Evolutionary conservation across 2,888 invertebrate species (phyloP), one percentile per base, ranked within the genome.

Genomic region (Branchipolynoe longqiensis): DNA sequence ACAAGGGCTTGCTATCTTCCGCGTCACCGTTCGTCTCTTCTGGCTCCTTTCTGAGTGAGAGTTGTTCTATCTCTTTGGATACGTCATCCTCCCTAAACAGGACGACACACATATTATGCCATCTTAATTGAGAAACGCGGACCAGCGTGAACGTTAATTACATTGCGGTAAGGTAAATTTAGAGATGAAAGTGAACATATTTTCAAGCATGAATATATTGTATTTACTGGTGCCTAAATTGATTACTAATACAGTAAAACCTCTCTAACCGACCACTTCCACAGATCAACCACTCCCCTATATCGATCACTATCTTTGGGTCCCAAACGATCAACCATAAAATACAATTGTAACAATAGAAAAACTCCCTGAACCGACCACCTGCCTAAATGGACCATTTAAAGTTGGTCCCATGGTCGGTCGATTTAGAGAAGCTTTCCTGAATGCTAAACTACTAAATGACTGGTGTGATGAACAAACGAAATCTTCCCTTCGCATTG

Each of bases 11-110:
- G 18, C 31, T 6, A 3, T 62, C 62, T 33, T 88, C 89, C 38
- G 87, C 86, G 1, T 86, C 62, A 3, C 82, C 85, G 28, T 85
- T 82, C 1, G 56, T 38, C 40, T 58, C 41, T 18, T 87, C 86
- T 33, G 86, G 87, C 36, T 62, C 84, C 38, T 87, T 86, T 31
- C 91, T 90, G 31, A 92, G 62, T 58, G 90, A 90, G 78, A 91
- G 85, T 6, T 89, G 86, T 33, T 89, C 90, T 81, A 91, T 88
- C 85, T 92, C 91, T 64, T 85, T 87, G 69, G 90, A 90, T 64
- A 91, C 89, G 82, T 91, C 90, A 74, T 91, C 90, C 82, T 91
- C 91, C 89, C 91, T 91, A 69, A 33, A 12, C 8, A 12, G 48
- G 18, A 48, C 48, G 48, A 48, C 8, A 48, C 48, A 48, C 48